These are phyloP conservation scores for Anthonomus grandis DNA, from an alignment of 1,140 invertebrate genomes.

Conservation along the genomic window DNA sequence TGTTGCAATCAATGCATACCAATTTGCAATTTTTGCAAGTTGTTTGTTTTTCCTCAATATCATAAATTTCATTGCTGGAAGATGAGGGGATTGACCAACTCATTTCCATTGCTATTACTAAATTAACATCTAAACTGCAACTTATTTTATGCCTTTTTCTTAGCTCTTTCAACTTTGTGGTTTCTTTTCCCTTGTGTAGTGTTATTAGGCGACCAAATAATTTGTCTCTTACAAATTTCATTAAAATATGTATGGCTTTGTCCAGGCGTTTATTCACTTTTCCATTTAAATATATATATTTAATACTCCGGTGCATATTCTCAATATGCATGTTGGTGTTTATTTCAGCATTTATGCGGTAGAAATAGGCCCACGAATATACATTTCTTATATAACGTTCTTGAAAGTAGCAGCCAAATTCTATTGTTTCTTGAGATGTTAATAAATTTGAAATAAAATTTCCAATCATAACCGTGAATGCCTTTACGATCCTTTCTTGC, in stretches of 20 bases:
- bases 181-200: background rate
- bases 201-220: background rate
- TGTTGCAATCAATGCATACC: background rate
- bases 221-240: background rate
- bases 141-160: no score
- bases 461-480: background rate
- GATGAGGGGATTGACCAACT: background rate
- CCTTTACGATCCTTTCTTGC: background rate
- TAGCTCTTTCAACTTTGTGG: background rate
- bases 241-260: background rate
- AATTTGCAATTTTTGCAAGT: background rate
- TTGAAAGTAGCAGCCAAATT: background rate
- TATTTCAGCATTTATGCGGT: background rate
- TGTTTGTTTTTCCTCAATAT: background rate
- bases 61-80: background rate
- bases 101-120: background rate
- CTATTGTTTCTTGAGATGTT: background rate
- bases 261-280: background rate
- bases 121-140: background rate
- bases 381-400: background rate
- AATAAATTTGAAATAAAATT: background rate
- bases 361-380: background rate
- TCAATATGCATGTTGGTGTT: background rate
- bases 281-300: background rate
- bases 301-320: no score